Conservation (phyloP, 2,888 invertebrate species). For the Netelia inedita region DNA sequence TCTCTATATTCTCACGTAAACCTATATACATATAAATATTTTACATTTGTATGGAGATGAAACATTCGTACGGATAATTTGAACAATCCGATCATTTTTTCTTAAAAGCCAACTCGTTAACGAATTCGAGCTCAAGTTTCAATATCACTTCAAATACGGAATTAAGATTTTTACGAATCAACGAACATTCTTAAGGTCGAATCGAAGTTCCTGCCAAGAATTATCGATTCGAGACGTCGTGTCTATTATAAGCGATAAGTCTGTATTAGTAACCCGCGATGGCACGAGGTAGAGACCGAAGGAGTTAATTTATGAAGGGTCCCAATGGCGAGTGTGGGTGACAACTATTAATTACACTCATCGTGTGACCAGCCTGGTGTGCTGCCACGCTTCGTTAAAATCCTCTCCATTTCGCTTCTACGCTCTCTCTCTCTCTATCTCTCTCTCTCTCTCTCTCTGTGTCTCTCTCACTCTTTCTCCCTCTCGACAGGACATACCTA, state of each 20-base stretch:
- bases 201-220: too few species aligned
- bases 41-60: too few species aligned
- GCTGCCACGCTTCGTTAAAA: constrained; percentile 47
- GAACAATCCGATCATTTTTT: too few species aligned
- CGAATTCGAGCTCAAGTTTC: too few species aligned
- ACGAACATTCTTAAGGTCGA: too few species aligned
- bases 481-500: constrained; percentile 31
- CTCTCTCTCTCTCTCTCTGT: constrained; percentile 15
- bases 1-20: constrained; percentile 23
- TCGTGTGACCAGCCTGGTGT: constrained; percentile 63
- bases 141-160: too few species aligned
- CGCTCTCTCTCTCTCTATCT: constrained; percentile 6
- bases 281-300: neutral
- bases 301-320: constrained; percentile 77
- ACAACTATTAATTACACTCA: constrained; percentile 79
- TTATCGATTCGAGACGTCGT: too few species aligned
- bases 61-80: too few species aligned
- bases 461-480: constrained; percentile 13
- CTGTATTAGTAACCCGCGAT: constrained; percentile 40
- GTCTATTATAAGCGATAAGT: constrained; percentile 32
- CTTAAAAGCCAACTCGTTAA: too few species aligned
- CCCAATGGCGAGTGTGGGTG: constrained; percentile 74
- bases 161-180: too few species aligned
- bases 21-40: too few species aligned
- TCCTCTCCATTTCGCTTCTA: constrained; percentile 33